Base-by-base conservation (phyloP, 2,113 vertebrate species). In the Neogobius melanostomus region DNA sequence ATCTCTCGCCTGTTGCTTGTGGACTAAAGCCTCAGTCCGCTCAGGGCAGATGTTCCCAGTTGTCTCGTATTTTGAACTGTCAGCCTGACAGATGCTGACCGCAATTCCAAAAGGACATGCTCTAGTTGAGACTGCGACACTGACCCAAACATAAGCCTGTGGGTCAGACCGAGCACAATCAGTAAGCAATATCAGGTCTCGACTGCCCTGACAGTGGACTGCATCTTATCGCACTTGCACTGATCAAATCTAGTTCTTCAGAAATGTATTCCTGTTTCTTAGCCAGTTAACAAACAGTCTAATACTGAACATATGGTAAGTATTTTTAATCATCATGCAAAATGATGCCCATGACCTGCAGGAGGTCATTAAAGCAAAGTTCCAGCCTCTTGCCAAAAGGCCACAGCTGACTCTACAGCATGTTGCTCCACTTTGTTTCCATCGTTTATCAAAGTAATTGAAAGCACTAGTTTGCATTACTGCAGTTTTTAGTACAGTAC, bases 1-100 rank as follows among this genome's bases (percentile, higher is more conserved):
- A 47, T 60, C 59, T 28, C 43, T 71, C 9, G 53, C 36, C 66
- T 64, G 66, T 69, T 75, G 64, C 56, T 73, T 68, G 73, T 54
- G 63, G 81, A 80, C 83, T 81, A 81, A 89, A 75, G 43, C 74
- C 70, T 71, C 64, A 52, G 77, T 68, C 77, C 17, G 52, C 53
- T 1, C 60, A 72, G n/a, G 36, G 78, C 89, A 91, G 90, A 92
- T 92, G 89, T 90, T 89, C 16, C 47, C 69, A 53, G 80, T 87
- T 78, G 83, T 79, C 67, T 86, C 79, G 42, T 64, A 64, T 83
- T 77, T 64, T 85, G 75, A 86, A 85, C 82, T 69, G 69, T 56
- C 21, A 50, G 79, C 77, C 73, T 75, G 78, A 87, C 89, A 93
- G 91, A 87, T 91, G 91, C 88, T 90, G 91, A 90, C 85, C 80